phyloP scores from a whole-genome alignment of 2,888 invertebrate genomes.

The Eupithecia dodoneata region DNA sequence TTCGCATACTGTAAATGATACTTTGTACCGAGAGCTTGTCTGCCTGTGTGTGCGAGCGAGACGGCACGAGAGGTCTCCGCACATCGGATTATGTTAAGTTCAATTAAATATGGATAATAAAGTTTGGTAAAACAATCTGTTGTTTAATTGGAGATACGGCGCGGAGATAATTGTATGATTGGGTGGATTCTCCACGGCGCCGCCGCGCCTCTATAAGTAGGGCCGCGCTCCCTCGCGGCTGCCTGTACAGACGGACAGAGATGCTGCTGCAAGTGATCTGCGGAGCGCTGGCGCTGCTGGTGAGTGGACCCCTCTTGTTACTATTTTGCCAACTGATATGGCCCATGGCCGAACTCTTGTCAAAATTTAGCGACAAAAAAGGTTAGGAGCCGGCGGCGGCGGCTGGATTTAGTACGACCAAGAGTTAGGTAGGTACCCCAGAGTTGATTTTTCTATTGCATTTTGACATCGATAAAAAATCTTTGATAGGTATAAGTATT shows the following conservation, averaged over 20 bases:
- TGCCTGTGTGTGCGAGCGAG: conserved; percentile 12
- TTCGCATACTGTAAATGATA: not conserved
- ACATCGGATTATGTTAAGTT: conserved; percentile 42
- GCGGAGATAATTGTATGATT: not conserved
- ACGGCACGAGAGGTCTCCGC: not conserved
- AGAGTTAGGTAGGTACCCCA: too few species aligned
- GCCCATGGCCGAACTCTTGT: too few species aligned
- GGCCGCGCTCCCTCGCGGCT: not conserved
- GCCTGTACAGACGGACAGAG: not conserved
- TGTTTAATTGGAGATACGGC: conserved; percentile 1
- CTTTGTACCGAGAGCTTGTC: not conserved
- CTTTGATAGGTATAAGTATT: too few species aligned
- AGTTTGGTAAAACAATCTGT: conserved; percentile 25
- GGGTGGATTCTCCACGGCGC: not conserved
- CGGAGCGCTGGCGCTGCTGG: not conserved
- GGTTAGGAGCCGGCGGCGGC: too few species aligned
- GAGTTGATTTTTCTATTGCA: too few species aligned
- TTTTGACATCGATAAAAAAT: too few species aligned
- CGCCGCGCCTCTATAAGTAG: not conserved
- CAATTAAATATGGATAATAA: conserved; percentile 51
- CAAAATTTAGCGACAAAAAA: too few species aligned
- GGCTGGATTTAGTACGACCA: too few species aligned
- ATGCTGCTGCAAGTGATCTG: not conserved
- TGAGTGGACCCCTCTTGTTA: not conserved
- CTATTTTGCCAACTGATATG: too few species aligned